Percentiles rank a stretch among this genome's conserved stretches.
Evolutionary conservation across 2,888 invertebrate species (phyloP).

Genomic region (Smittia sp.): DNA sequence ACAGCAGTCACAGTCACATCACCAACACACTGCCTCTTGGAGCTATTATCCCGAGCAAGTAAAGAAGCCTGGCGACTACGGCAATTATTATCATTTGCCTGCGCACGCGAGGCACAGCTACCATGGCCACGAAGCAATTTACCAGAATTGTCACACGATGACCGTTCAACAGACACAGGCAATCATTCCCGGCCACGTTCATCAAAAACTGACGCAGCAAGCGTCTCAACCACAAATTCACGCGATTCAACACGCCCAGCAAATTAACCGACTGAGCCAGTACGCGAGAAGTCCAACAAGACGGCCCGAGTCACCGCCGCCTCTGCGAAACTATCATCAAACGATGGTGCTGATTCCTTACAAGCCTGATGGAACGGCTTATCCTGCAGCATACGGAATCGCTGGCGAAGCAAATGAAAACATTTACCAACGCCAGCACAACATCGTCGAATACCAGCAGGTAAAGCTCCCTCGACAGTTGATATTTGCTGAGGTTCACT

Average conservation of each 20-base stretch:
- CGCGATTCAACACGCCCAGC: slow-evolving; percentile 39
- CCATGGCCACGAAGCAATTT: slow-evolving; percentile 50
- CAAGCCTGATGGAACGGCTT: slow-evolving; percentile 55
- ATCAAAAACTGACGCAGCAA: slow-evolving; percentile 37
- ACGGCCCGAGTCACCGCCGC: slow-evolving; percentile 69
- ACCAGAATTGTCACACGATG: slow-evolving; percentile 52
- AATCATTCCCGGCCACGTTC: slow-evolving; percentile 43
- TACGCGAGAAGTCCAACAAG: slow-evolving; percentile 53
- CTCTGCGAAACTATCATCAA: slow-evolving; percentile 66
- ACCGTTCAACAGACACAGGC: slow-evolving; percentile 45
- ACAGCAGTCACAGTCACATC: slow-evolving; percentile 48
- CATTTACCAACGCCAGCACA: slow-evolving; percentile 49
- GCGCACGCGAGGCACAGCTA: slow-evolving; percentile 51
- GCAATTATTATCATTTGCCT: slow-evolving; percentile 51
- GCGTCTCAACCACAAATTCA: slow-evolving; percentile 7
- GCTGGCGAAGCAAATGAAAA: slow-evolving; percentile 46
- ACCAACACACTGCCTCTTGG: slow-evolving; percentile 50
- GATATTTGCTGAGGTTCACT: background rate
- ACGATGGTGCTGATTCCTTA: slow-evolving; percentile 69
- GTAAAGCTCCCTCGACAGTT: slow-evolving; percentile 37
- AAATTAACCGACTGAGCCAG: slow-evolving; percentile 46
- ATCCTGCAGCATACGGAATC: slow-evolving; percentile 49
- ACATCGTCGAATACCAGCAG: slow-evolving; percentile 54
- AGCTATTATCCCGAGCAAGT: slow-evolving; percentile 43
- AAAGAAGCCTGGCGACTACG: slow-evolving; percentile 32